These are phyloP conservation scores for Pilophorus perplexus DNA, from an alignment of 2,888 invertebrate genomes.

Conservation along the genomic window DNA sequence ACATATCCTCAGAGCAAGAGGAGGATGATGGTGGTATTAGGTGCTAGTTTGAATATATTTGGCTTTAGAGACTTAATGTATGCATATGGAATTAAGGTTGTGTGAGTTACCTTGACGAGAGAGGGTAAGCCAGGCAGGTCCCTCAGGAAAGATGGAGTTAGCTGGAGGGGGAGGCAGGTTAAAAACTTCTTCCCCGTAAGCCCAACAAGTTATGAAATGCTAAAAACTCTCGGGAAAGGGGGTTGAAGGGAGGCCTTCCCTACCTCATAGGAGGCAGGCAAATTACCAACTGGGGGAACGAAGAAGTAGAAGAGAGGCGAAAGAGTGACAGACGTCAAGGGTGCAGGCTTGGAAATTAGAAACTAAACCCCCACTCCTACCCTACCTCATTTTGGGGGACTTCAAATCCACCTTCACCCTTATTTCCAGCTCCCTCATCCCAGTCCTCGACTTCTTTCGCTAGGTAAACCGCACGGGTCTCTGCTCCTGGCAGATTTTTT, in stretches of 20 bases:
- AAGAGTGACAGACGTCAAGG: conserved; percentile 42
- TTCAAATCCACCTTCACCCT: neutral
- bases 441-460: conserved; percentile 6
- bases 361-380: conserved; percentile 32
- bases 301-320: conserved; percentile 16
- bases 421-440: neutral
- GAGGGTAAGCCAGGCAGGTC: neutral
- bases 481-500: conserved; percentile 35
- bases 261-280: conserved; percentile 30
- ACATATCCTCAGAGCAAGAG: conserved; percentile 8
- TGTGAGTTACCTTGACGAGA: conserved; percentile 17
- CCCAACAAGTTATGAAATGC: conserved; percentile 37
- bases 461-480: conserved; percentile 32
- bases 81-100: conserved; percentile 35
- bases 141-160: conserved; percentile 23
- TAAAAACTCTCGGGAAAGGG: conserved; percentile 18
- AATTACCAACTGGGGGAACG: conserved; percentile 22
- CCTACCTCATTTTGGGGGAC: conserved; percentile 11
- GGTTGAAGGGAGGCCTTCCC: conserved; percentile 20
- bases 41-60: conserved; percentile 35
- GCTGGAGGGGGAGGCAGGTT: conserved; percentile 21
- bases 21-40: conserved; percentile 8
- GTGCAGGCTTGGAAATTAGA: conserved; percentile 37
- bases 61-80: conserved; percentile 27
- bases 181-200: conserved; percentile 10